These are phyloP conservation scores for Raja brachyura DNA, from an alignment of 2,113 vertebrate species.

Conservation along the genomic window DNA sequence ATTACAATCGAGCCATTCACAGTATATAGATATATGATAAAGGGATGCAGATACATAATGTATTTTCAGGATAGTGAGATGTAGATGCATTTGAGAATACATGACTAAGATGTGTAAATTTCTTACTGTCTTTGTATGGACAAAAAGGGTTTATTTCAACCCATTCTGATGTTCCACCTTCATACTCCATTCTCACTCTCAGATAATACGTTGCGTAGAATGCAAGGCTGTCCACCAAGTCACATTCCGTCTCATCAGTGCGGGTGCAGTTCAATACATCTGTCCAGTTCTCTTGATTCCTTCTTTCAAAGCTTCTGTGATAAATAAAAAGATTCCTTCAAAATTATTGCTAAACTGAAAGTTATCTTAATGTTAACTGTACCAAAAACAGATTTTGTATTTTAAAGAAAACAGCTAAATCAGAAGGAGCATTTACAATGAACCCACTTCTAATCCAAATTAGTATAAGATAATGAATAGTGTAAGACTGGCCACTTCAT, in stretches of 20 bases:
- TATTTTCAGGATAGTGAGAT: not conserved
- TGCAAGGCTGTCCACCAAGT: slow-evolving; percentile 40
- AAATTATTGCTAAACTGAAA: not conserved
- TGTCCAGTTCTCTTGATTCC: not conserved
- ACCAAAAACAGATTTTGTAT: not conserved
- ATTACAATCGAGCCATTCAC: no score
- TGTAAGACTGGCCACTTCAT: no score
- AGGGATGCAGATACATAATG: no score
- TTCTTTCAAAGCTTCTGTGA: not conserved
- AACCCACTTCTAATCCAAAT: no score
- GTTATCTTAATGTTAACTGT: not conserved
- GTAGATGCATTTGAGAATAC: not conserved
- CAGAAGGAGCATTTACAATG: no score
- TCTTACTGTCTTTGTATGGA: slow-evolving; percentile 34
- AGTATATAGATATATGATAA: no score
- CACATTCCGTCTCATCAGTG: slow-evolving; percentile 33
- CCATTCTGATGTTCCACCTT: slow-evolving; percentile 48
- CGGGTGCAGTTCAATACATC: slow-evolving; percentile 37
- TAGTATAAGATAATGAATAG: no score
- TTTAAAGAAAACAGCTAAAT: not conserved
- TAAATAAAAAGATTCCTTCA: not conserved
- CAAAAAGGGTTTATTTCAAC: not conserved
- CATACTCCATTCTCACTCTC: slow-evolving; percentile 49
- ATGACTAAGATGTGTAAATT: not conserved
- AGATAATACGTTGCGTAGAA: slow-evolving; percentile 39